Conservation (phyloP, 2,113 vertebrate species). For the Rallus limicola region DNA sequence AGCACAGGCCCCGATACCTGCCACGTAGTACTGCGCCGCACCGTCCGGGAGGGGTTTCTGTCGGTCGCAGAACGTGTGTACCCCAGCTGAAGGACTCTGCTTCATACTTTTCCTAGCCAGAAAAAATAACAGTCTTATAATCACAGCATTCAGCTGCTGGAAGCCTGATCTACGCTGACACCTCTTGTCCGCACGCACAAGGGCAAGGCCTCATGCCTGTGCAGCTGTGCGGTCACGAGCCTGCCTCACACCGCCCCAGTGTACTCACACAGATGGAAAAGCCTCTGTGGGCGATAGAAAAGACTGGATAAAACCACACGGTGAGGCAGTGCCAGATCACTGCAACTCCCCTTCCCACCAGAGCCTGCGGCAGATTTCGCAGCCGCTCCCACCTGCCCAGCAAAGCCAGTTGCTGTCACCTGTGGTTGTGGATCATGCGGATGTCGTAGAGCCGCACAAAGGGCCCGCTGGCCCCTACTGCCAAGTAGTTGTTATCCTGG, state of each 20-base stretch:
- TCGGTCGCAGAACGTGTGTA: constrained; percentile 93
- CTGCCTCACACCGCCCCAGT: background rate
- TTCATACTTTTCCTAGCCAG: constrained; percentile 86
- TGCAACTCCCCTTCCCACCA: background rate
- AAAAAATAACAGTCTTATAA: background rate
- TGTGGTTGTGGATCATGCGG: constrained; percentile 98
- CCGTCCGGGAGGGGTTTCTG: constrained; percentile 94
- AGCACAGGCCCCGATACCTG: constrained; percentile 78
- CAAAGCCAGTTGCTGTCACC: constrained; percentile 59
- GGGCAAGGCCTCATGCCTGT: background rate
- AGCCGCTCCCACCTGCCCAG: rapidly evolving
- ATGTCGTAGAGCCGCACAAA: constrained; percentile 98
- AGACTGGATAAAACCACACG: background rate
- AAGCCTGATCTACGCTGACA: background rate
- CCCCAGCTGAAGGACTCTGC: constrained; percentile 87
- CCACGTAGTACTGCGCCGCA: constrained; percentile 96
- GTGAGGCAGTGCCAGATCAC: too few relatives aligned
- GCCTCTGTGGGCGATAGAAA: background rate
- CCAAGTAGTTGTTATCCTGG: constrained; percentile 95
- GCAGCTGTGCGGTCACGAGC: background rate
- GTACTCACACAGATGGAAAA: background rate
- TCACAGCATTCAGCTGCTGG: background rate
- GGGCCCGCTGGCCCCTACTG: constrained; percentile 94
- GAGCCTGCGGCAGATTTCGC: background rate
- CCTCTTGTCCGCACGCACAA: background rate